phyloP scores from a whole-genome alignment of 2,113 vertebrate species.

The Silurus glanis region DNA sequence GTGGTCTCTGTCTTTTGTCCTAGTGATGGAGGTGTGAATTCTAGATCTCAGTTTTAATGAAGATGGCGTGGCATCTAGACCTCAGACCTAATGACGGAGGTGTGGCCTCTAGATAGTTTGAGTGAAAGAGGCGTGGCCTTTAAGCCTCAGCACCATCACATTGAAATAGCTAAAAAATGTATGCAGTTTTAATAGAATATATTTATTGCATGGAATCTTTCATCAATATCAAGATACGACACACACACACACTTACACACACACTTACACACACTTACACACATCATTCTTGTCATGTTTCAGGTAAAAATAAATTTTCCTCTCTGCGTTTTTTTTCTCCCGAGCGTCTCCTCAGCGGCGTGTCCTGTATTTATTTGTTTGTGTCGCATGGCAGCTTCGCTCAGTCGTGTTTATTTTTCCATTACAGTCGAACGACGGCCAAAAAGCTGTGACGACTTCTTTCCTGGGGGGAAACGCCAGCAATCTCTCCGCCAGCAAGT shows the following conservation, averaged over 20 bases:
- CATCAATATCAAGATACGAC: neutral
- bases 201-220: neutral
- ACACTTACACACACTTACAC: neutral
- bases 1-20: neutral
- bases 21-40: no score
- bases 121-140: no score
- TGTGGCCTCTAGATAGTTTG: no score
- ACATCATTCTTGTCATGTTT: constrained; percentile 1
- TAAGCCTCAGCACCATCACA: neutral
- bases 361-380: constrained; percentile 18
- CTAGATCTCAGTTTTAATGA: no score
- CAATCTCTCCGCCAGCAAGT: constrained; percentile 32
- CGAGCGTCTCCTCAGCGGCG: neutral
- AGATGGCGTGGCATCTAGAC: no score
- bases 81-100: no score
- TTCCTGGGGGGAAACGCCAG: constrained; percentile 44
- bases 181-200: neutral
- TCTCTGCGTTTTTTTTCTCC: neutral
- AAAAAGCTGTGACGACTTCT: constrained; percentile 42
- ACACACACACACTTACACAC: neutral
- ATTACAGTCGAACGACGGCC: constrained; percentile 40
- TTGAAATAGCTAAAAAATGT: neutral
- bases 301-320: neutral
- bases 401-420: constrained; percentile 52
- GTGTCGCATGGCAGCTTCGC: neutral